Base-by-base conservation (phyloP, 2,113 vertebrate genomes). In the Pelmatolapia mariae region DNA sequence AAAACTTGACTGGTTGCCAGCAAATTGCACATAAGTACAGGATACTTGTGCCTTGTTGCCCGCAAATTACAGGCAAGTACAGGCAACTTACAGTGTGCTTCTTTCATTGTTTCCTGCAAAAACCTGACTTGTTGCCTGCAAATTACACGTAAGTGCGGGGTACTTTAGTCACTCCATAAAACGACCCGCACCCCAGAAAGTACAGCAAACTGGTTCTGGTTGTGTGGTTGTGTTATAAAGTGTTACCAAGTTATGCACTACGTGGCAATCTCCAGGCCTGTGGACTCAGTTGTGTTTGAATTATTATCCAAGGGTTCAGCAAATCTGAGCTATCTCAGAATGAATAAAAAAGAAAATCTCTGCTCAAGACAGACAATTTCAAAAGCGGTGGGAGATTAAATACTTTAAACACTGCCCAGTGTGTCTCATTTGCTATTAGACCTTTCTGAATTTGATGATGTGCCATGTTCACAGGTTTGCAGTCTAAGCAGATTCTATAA, bases 281-380 rank as follows among this genome's bases (percentile, higher is more conserved):
- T 61, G 84, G 82, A 81, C 73, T 76, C 50, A 59, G 82, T 89
- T 29, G 31, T 2, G 38, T 47, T 54, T 56, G 80, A 85, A 80
- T 85, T 85, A 85, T 79, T 80, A 81, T 91, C 83, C 38, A 8
- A 13, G 4, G 43, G 13, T 81, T 38, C 26, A 76, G 45, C 40
- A 29, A 50, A 82, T 87, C 57, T 1, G 24, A 90, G 88, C 54
- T 19, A 84, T 78, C 61, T 40, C 22, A 24, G 29, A 50, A 81
- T 68, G 33, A 88, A 91, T 83, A 31, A 3, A 89, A 83, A 81
- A 83, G 33, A 13, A 86, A 86, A 86, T 85, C 43, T 82, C 15
- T n/a, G 47, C 66, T 61, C 8, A 88, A 83, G 68, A 80, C 57
- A 53, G 53, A 80, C 68, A 82, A 68, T 50, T 73, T 53, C 10